A percentile compares a stretch with the other conserved stretches of the same genome.
These are phyloP conservation scores for Marisa cornuarietis DNA, from an alignment of 1,140 invertebrate species.

Conservation along the genomic window DNA sequence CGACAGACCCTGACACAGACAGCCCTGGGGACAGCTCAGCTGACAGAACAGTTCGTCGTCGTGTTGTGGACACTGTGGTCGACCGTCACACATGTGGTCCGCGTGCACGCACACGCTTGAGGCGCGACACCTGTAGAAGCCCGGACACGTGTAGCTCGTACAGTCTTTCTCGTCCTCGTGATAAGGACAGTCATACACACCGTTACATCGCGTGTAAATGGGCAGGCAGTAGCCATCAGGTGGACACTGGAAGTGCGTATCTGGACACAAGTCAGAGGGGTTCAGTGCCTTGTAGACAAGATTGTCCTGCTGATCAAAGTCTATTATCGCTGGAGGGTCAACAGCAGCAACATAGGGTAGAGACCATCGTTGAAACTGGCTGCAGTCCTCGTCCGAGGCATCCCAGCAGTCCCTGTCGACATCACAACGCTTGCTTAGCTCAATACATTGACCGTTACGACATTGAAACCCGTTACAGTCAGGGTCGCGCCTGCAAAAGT, in stretches of 20 bases:
- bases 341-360: background rate
- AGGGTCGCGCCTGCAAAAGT: background rate
- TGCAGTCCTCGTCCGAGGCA: background rate
- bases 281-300: background rate
- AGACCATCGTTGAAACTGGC: background rate
- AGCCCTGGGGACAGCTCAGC: background rate
- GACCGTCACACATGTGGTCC: constrained; percentile 21
- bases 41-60: constrained; percentile 10
- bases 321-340: background rate
- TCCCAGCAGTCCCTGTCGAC: background rate
- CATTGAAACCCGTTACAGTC: background rate
- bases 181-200: constrained; percentile 9
- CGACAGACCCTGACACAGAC: background rate
- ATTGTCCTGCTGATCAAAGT: background rate
- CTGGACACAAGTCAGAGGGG: background rate
- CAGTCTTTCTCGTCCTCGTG: constrained; percentile 15
- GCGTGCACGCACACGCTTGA: constrained; percentile 2
- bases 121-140: constrained; percentile 9
- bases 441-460: background rate
- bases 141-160: constrained; percentile 8
- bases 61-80: constrained; percentile 7
- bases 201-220: constrained; percentile 12
- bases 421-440: background rate
- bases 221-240: constrained; percentile 20
- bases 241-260: background rate